A percentile compares a stretch with the other conserved stretches of the same genome.
These are phyloP conservation scores for Pelodytes ibericus DNA, from an alignment of 2,797 vertebrate genomes.

Conservation along the genomic window DNA sequence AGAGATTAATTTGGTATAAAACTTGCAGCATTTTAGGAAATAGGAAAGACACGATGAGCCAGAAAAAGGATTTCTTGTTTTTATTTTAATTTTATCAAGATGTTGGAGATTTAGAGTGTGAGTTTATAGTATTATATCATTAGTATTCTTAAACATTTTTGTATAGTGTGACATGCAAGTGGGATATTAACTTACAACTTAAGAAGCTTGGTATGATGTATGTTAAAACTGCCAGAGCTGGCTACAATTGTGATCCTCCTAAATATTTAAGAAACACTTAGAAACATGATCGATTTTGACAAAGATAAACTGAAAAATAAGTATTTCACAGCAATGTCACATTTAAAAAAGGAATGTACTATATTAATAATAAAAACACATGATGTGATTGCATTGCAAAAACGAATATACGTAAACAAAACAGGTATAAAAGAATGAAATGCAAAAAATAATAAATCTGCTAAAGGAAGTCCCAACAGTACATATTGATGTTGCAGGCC, in stretches of 20 bases:
- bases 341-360: too few species aligned
- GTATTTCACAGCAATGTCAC: too few species aligned
- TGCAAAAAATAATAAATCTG: too few species aligned
- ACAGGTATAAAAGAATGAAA: too few species aligned
- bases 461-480: too few species aligned
- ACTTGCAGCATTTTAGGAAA: constrained; percentile 2
- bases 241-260: not conserved
- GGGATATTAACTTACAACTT: not conserved
- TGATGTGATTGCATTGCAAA: too few species aligned
- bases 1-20: not conserved
- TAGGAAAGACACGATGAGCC: not conserved
- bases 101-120: constrained; percentile 9
- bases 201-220: not conserved
- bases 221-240: not conserved
- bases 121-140: constrained; percentile 5
- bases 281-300: too few species aligned
- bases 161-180: not conserved
- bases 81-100: constrained; percentile 13
- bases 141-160: not conserved
- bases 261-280: too few species aligned
- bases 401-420: too few species aligned
- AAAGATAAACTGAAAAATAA: too few species aligned
- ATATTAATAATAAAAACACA: too few species aligned
- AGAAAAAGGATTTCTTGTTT: not conserved
- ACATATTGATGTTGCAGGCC: too few species aligned